A percentile compares a stretch with the other conserved stretches of the same genome.
These are phyloP conservation scores for Chouioia cunea DNA, from an alignment of 2,888 invertebrate genomes.

Conservation along the genomic window DNA sequence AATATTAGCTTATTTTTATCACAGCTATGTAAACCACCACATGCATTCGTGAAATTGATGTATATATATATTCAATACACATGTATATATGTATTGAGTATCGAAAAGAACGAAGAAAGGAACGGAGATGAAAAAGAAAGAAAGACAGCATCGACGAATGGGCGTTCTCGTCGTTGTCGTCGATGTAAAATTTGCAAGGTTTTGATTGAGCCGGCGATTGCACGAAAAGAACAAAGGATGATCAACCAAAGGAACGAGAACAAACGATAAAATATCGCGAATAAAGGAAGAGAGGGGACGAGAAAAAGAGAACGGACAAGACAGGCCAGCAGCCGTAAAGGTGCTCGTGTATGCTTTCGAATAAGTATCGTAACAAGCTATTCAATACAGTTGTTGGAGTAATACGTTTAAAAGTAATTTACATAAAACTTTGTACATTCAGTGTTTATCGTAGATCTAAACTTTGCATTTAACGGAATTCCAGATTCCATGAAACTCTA, in stretches of 20 bases:
- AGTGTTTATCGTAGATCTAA: constrained; percentile 33
- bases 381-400: constrained; percentile 34
- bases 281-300: constrained; percentile 8
- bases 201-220: background rate
- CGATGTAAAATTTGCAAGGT: background rate
- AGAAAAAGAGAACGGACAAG: no score
- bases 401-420: constrained; percentile 33
- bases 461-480: constrained; percentile 41
- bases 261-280: background rate
- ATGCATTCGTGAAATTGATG: constrained; percentile 31
- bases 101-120: no score
- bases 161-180: no score
- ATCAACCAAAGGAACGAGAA: background rate
- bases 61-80: constrained; percentile 11
- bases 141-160: background rate
- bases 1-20: constrained; percentile 42
- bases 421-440: constrained; percentile 43
- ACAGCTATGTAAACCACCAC: constrained; percentile 45
- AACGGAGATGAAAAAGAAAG: background rate
- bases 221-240: no score
- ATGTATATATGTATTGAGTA: no score
- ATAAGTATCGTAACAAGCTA: constrained; percentile 36
- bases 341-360: constrained; percentile 15
- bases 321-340: constrained; percentile 16
- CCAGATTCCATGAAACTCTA: constrained; percentile 44